Percentiles rank a stretch among this genome's conserved stretches.
These are phyloP conservation scores for Saccopteryx bilineata DNA, from an alignment of 2,113 vertebrate genomes.

Conservation along the genomic window DNA sequence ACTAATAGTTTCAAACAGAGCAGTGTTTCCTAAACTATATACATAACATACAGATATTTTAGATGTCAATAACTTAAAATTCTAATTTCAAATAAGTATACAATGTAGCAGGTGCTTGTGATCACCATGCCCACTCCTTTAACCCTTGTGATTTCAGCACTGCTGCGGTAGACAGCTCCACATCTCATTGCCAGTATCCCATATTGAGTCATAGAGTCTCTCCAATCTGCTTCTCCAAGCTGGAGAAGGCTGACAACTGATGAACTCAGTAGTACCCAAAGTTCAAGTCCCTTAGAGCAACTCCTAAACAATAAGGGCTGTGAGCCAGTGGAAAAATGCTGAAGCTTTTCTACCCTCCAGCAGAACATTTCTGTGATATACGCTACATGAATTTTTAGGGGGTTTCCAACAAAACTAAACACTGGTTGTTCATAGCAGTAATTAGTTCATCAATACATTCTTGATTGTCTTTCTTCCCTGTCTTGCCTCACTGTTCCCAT, in stretches of 20 bases:
- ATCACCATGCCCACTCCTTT: background rate
- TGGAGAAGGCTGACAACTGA: background rate
- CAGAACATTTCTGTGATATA: background rate
- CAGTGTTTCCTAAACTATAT: background rate
- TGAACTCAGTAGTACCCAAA: background rate
- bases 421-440: background rate
- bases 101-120: background rate
- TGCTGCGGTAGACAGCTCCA: background rate
- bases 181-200: fast-evolving
- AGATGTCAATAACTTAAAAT: background rate
- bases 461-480: background rate
- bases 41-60: background rate
- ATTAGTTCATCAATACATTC: background rate
- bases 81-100: background rate
- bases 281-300: background rate
- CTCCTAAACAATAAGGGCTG: background rate
- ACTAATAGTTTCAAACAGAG: background rate
- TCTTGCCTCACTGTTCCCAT: background rate
- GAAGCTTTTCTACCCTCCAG: background rate
- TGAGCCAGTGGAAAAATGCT: background rate
- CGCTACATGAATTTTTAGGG: background rate
- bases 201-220: fast-evolving
- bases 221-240: background rate
- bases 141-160: background rate
- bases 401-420: background rate